Conservation (phyloP, 2,113 vertebrate species). For the Paratilapia polleni region DNA sequence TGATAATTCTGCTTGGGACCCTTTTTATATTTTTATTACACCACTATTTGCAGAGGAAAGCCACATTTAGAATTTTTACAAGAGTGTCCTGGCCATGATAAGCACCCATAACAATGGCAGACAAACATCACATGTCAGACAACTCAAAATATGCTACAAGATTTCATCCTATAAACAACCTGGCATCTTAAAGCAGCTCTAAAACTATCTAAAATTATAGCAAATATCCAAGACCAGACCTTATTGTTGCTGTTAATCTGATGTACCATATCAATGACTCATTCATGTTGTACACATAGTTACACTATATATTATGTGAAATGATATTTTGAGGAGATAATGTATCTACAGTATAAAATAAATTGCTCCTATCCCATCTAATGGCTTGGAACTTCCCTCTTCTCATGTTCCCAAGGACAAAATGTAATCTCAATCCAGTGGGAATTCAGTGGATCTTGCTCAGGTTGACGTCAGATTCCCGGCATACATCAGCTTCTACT, state of each 20-base stretch:
- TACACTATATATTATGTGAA: neutral
- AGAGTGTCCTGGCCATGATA: neutral
- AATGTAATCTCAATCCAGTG: neutral
- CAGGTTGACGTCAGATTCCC: slow-evolving; percentile 1
- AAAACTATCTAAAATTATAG: neutral
- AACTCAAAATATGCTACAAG: neutral
- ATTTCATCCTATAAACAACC: neutral
- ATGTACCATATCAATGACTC: neutral
- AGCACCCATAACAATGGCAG: neutral
- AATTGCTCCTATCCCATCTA: neutral
- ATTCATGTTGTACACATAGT: neutral
- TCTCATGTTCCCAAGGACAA: slow-evolving; percentile 1
- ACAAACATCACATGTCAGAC: neutral
- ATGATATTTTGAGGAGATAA: neutral
- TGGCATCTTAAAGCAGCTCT: neutral
- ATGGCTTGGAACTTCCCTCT: neutral
- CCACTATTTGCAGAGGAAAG: neutral
- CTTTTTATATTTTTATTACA: neutral
- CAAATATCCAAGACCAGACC: neutral
- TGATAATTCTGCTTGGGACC: rapidly evolving
- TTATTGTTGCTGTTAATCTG: neutral
- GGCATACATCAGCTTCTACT: slow-evolving; percentile 6
- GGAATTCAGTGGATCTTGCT: slow-evolving; percentile 8
- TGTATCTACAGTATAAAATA: neutral
- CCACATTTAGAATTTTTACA: neutral